Percentiles rank a stretch among this genome's conserved stretches.
These are phyloP conservation scores for Andrena praecox DNA, from an alignment of 2,888 invertebrate species.

Conservation along the genomic window DNA sequence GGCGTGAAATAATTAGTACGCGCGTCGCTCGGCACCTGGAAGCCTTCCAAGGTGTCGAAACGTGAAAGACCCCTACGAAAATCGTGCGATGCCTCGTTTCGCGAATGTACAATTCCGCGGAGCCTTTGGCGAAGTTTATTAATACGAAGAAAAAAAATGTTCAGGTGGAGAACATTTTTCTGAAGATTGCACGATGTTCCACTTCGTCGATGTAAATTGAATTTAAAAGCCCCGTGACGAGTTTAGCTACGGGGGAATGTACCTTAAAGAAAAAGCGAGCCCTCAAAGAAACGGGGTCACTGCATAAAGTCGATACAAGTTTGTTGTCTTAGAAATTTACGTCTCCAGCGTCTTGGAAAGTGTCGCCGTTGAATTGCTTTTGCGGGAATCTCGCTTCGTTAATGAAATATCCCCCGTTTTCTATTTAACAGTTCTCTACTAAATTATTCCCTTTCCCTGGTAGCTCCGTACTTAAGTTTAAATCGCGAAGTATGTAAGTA, in stretches of 20 bases:
- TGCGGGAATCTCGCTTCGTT: background rate
- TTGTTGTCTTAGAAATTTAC: conserved; percentile 4
- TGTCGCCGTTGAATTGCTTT: background rate
- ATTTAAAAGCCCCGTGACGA: conserved; percentile 3
- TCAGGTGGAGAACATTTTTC: background rate
- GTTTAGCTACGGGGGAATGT: background rate
- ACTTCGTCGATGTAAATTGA: conserved; percentile 28
- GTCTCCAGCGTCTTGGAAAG: background rate
- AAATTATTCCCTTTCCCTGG: no score
- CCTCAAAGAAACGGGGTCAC: background rate
- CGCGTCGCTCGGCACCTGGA: no score
- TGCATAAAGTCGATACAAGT: background rate
- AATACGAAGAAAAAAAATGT: background rate
- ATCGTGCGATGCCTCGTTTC: no score
- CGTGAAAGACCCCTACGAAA: no score
- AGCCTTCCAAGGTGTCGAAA: no score
- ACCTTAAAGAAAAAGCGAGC: background rate
- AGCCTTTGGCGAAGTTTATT: conserved; percentile 5
- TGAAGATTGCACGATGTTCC: conserved; percentile 8
- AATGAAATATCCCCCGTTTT: background rate
- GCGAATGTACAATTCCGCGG: background rate
- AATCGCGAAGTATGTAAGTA: background rate
- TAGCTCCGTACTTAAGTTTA: no score
- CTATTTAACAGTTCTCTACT: no score
- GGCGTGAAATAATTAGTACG: conserved; percentile 1